A percentile compares a stretch with the other conserved stretches of the same genome.
These are phyloP conservation scores for Phymorhynchus buccinoides DNA, from an alignment of 1,140 invertebrate genomes.

Conservation along the genomic window DNA sequence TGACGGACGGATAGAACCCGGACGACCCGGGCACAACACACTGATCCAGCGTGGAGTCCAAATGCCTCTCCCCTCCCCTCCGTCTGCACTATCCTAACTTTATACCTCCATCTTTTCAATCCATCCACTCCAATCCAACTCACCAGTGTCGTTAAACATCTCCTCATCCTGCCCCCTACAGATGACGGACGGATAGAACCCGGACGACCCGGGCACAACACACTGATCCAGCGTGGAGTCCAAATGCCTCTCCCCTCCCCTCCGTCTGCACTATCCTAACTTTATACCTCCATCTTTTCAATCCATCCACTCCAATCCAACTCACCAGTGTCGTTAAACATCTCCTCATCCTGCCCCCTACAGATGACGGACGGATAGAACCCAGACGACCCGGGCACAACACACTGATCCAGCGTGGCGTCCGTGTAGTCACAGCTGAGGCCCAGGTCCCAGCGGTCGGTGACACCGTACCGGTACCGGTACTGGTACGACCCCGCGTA, in stretches of 20 bases:
- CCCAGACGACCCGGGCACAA: slow-evolving; percentile 48
- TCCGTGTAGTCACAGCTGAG: slow-evolving; percentile 53
- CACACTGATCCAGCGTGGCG: slow-evolving; percentile 48
- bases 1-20: no score
- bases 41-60: no score
- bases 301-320: slow-evolving; percentile 25
- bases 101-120: no score
- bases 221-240: slow-evolving; percentile 50
- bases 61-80: no score
- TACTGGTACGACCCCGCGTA: slow-evolving; percentile 39
- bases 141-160: slow-evolving; percentile 34
- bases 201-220: slow-evolving; percentile 48
- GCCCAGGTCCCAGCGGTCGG: slow-evolving; percentile 43
- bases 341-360: slow-evolving; percentile 25
- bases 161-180: no score
- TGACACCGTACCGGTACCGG: neutral
- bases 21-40: no score
- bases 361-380: slow-evolving; percentile 62
- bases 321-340: slow-evolving; percentile 36
- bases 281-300: no score
- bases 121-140: neutral
- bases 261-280: no score
- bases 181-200: slow-evolving; percentile 59
- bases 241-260: no score
- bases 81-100: no score